Evolutionary conservation across 2,888 invertebrate species (phyloP).

Genomic region (Monopis laevigella): DNA sequence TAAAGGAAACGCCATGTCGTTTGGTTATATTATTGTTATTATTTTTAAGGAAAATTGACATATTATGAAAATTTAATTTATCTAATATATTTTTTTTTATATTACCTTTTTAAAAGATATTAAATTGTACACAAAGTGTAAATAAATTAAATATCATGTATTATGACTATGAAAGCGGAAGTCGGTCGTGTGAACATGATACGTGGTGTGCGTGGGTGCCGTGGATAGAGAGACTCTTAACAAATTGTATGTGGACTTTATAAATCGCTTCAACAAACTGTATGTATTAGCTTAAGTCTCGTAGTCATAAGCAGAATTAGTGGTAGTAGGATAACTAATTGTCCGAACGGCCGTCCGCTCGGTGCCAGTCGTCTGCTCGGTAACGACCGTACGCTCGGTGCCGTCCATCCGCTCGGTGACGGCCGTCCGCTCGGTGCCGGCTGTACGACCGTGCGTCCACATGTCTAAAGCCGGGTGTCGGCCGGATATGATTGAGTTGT

Average conservation of each 20-base stretch:
- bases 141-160: too few species aligned
- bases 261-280: constrained; percentile 59
- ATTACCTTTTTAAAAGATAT: too few species aligned
- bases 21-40: too few species aligned
- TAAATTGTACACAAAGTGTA: too few species aligned
- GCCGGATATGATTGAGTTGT: neutral
- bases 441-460: neutral
- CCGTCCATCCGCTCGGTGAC: neutral
- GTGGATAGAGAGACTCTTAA: constrained; percentile 64
- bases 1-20: too few species aligned
- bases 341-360: too few species aligned
- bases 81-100: too few species aligned
- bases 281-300: constrained; percentile 61
- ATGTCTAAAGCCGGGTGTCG: neutral
- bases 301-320: constrained; percentile 56
- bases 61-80: too few species aligned
- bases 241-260: constrained; percentile 67
- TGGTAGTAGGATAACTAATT: constrained; percentile 67
- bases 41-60: too few species aligned
- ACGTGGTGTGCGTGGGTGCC: constrained; percentile 30
- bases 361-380: too few species aligned
- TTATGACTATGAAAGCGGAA: too few species aligned
- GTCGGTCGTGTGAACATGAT: too few species aligned
- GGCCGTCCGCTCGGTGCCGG: neutral
- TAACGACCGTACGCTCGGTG: neutral